Evolutionary conservation across 37 sponge, comb jelly and placozoan species (phyloP).

Genomic region (Ianthella basta): DNA sequence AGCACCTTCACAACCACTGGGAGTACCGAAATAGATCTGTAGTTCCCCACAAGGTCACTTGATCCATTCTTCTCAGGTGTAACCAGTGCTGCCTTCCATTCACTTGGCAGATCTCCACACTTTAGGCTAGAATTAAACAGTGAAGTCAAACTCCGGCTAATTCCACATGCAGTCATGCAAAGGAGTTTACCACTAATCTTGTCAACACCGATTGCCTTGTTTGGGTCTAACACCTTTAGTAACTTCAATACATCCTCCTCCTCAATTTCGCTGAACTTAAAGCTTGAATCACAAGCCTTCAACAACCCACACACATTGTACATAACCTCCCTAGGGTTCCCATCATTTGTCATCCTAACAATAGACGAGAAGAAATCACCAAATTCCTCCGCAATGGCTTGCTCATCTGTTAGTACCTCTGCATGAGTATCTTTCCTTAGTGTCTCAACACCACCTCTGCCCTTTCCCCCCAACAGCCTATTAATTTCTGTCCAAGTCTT

Average conservation of each 20-base stretch:
- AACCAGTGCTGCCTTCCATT: neutral
- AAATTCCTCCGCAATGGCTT: constrained; percentile 28
- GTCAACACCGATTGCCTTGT: constrained; percentile 26
- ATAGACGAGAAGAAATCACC: constrained; percentile 1
- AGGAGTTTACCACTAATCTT: constrained; percentile 10
- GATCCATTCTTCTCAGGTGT: constrained; percentile 8
- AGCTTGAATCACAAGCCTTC: neutral
- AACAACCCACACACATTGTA: neutral
- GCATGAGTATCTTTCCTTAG: too few species aligned
- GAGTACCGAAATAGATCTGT: constrained; percentile 26
- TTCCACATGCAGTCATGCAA: neutral
- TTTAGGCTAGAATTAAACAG: constrained; percentile 15
- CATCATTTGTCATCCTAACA: neutral
- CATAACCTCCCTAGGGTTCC: too few species aligned
- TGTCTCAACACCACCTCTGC: neutral
- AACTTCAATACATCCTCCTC: constrained; percentile 29
- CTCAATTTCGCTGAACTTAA: constrained; percentile 3
- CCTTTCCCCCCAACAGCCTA: constrained; percentile 20
- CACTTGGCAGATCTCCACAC: constrained; percentile 1
- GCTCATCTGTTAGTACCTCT: neutral
- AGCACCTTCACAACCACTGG: constrained; percentile 16
- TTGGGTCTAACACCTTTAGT: neutral
- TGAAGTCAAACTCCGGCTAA: neutral
- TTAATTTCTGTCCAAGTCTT: constrained; percentile 31
- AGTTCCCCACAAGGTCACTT: constrained; percentile 3